Conservation (phyloP, 2,888 invertebrate species). For the Cephus sareptanus region DNA sequence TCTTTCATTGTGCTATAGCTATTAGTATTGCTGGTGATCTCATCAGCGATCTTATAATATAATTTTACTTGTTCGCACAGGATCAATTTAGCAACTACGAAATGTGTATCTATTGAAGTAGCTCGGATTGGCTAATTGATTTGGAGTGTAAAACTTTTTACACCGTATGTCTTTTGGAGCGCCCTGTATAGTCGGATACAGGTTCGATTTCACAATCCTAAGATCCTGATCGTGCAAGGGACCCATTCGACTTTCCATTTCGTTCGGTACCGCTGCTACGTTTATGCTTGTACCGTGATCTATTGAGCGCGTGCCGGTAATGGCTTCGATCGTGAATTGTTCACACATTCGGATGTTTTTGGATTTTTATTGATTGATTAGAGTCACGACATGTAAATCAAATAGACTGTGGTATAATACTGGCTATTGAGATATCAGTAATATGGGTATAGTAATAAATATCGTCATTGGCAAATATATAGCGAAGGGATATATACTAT, state of each 20-base stretch:
- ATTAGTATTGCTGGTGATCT: background rate
- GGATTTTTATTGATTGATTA: background rate
- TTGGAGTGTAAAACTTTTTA: background rate
- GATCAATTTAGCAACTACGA: background rate
- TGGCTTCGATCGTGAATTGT: background rate
- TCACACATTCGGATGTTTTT: background rate
- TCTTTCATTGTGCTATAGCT: background rate
- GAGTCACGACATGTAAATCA: background rate
- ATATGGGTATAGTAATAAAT: background rate
- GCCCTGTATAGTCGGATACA: slow-evolving; percentile 20
- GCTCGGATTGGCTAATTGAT: background rate
- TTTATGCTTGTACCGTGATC: background rate
- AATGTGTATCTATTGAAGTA: background rate
- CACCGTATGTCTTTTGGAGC: slow-evolving; percentile 18
- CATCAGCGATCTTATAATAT: background rate
- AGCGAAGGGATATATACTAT: slow-evolving; percentile 15
- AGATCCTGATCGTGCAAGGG: slow-evolving; percentile 42
- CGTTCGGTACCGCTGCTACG: slow-evolving; percentile 26
- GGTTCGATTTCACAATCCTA: slow-evolving; percentile 37
- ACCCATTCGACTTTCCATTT: slow-evolving; percentile 48
- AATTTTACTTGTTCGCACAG: background rate
- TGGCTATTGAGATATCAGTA: background rate
- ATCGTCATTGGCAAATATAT: slow-evolving; percentile 1
- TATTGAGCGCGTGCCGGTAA: background rate
- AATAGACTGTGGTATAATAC: background rate